phyloP scores from a whole-genome alignment of 2,888 invertebrate species.

The Cephalotes varians region DNA sequence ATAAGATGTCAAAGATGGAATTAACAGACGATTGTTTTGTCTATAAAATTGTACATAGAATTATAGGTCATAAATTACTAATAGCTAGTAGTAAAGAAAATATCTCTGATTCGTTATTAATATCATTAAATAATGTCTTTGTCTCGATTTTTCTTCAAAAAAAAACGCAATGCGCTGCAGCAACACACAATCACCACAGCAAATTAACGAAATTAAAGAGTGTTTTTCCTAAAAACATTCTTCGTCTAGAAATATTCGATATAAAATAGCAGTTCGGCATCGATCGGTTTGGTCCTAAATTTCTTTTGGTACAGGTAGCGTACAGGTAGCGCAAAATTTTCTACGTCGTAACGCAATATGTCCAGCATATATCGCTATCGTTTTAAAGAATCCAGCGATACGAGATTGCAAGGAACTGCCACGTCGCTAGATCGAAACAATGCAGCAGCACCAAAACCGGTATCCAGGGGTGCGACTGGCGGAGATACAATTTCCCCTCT shows the following conservation, averaged over 20 bases:
- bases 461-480: conserved; percentile 12
- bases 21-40: background rate
- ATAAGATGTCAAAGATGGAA: background rate
- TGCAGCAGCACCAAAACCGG: conserved; percentile 46
- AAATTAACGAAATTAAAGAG: background rate
- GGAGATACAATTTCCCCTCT: conserved; percentile 35
- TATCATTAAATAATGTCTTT: background rate
- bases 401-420: conserved; percentile 24
- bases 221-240: background rate
- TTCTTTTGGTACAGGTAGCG: background rate
- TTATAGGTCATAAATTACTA: background rate
- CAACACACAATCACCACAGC: too few relatives aligned
- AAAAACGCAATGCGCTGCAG: background rate
- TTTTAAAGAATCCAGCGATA: conserved; percentile 19
- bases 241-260: background rate
- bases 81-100: background rate
- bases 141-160: background rate
- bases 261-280: background rate
- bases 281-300: background rate
- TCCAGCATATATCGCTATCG: background rate
- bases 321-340: too few relatives aligned
- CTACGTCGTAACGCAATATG: background rate
- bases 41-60: background rate
- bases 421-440: conserved; percentile 32
- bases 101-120: background rate